Evolutionary conservation across 2,888 invertebrate species (phyloP), one percentile per base, ranked within the genome.

Genomic region (Himalopsyche tibetana): DNA sequence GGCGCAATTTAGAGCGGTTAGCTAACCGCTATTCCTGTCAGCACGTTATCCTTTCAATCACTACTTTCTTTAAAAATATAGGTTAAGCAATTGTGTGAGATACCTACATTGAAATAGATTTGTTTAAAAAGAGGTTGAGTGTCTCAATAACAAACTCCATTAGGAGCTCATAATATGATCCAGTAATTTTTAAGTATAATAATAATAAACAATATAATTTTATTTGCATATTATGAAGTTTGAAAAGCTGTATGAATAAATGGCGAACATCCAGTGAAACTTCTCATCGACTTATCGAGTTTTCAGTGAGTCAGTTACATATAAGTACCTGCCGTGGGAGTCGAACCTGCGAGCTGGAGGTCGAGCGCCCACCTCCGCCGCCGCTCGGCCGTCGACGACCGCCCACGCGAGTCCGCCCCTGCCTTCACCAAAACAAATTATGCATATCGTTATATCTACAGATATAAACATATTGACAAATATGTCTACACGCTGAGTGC

Each of bases 331-430:
- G 74, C 74, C 11, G 74, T 74, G 74, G 74, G 74, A 74, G 74
- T 74, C 74, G 74, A 74, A 74, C 74, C 74, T 74, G 74, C 38
- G 74, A 74, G 28, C 74, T 38, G 74, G 74, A 74, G 74, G 74
- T 74, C 74, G 74, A 28, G 74, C 74, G 74, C 74, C 74, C 74
- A 74, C 74, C 74, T 36, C 36, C 74, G 15, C 15, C 74, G 74
- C 74, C 74, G 36, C 19, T 19, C 74, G 74, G 36, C 74, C 74
- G 74, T 74, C 74, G 74, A 74, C 74, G 74, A 15, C 4, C 36
- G 36, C 74, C 74, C 74, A 74, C 74, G 74, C 19, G 12, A 15
- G 74, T 74, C 74, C 74, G 74, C 74, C 74, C 38, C 74, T 74
- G 74, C 74, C 74, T 74, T 74, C 19, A 6, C 5, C 38, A 38